Percentiles rank a stretch among this genome's conserved stretches.
Conservation (phyloP, 2,888 invertebrate genomes). For the Colletes collaris region DNA sequence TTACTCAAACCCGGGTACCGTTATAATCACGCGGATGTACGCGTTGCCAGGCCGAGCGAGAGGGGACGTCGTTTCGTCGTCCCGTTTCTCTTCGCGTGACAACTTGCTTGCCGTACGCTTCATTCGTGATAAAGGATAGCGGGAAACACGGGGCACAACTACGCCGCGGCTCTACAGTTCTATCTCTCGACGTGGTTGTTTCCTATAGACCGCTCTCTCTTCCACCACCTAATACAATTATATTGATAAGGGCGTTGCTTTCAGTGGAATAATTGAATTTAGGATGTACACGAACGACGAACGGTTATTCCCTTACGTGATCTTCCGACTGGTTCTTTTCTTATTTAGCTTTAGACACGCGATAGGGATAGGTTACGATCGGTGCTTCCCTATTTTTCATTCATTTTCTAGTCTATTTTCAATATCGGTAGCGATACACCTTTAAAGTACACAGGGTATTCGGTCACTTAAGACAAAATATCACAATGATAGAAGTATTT, state of each 20-base stretch:
- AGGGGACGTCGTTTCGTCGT: slow-evolving; percentile 14
- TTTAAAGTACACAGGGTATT: too few relatives aligned
- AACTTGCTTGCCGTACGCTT: slow-evolving; percentile 36
- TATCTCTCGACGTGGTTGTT: slow-evolving; percentile 23
- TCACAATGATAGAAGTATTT: too few relatives aligned
- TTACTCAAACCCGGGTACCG: slow-evolving; percentile 45
- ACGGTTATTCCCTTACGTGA: too few relatives aligned
- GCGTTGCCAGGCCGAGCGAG: slow-evolving; percentile 17
- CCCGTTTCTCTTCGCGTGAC: slow-evolving; percentile 47
- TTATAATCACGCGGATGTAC: slow-evolving; percentile 55
- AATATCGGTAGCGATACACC: not conserved
- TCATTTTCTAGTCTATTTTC: too few relatives aligned
- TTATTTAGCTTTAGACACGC: too few relatives aligned
- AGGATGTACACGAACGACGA: too few relatives aligned
- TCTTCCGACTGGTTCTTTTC: too few relatives aligned
- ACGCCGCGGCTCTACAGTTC: slow-evolving; percentile 8
- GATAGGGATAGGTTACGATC: too few relatives aligned
- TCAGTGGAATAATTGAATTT: slow-evolving; percentile 13
- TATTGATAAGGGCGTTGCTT: slow-evolving; percentile 46
- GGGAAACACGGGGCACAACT: slow-evolving; percentile 31
- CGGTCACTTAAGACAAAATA: too few relatives aligned
- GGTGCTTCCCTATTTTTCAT: too few relatives aligned
- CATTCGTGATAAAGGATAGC: slow-evolving; percentile 44
- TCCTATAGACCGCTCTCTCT: slow-evolving; percentile 21
- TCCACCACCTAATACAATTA: slow-evolving; percentile 40